A percentile compares a stretch with the other conserved stretches of the same genome.
Evolutionary conservation across 2,797 vertebrate genomes (phyloP).

Genomic region (Eulemur albifrons): DNA sequence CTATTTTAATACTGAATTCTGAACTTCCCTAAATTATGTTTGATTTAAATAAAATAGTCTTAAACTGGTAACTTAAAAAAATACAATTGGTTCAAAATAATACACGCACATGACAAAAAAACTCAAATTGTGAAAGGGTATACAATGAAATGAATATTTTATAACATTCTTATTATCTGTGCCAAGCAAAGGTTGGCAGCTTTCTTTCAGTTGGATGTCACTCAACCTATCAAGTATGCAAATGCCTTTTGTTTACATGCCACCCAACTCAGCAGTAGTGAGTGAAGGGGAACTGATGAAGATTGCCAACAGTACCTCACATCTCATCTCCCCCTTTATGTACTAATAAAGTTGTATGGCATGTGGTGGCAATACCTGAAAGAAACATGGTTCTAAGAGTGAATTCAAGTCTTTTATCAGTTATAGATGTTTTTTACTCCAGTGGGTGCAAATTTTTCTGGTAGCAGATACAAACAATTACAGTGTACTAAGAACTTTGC

Average conservation of each 20-base stretch:
- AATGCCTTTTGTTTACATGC: slow-evolving; percentile 49
- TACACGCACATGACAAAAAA: neutral
- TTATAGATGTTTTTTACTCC: neutral
- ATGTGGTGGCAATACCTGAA: neutral
- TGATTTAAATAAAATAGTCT: slow-evolving; percentile 49
- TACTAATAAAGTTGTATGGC: slow-evolving; percentile 31
- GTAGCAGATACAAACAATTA: neutral
- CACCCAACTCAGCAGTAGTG: neutral
- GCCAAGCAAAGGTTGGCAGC: slow-evolving; percentile 33
- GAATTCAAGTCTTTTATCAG: neutral
- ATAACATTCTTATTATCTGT: slow-evolving; percentile 50
- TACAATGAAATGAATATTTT: slow-evolving; percentile 45
- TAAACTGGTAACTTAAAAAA: slow-evolving; percentile 36
- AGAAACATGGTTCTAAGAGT: slow-evolving; percentile 31
- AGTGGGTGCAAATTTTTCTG: slow-evolving; percentile 1
- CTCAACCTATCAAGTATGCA: neutral
- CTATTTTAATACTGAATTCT: slow-evolving; percentile 36
- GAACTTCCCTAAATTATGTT: slow-evolving; percentile 1
- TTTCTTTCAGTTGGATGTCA: slow-evolving; percentile 61
- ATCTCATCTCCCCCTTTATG: neutral
- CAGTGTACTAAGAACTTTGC: slow-evolving; percentile 3
- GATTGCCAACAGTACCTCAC: neutral
- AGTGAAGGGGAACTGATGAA: neutral
- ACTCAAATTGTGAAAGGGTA: slow-evolving; percentile 27
- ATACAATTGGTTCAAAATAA: slow-evolving; percentile 34